Percentiles rank a stretch among this genome's conserved stretches.
Evolutionary conservation across 92 coral and sea anemone species (phyloP).

Genomic region (Phenganax subtilis): DNA sequence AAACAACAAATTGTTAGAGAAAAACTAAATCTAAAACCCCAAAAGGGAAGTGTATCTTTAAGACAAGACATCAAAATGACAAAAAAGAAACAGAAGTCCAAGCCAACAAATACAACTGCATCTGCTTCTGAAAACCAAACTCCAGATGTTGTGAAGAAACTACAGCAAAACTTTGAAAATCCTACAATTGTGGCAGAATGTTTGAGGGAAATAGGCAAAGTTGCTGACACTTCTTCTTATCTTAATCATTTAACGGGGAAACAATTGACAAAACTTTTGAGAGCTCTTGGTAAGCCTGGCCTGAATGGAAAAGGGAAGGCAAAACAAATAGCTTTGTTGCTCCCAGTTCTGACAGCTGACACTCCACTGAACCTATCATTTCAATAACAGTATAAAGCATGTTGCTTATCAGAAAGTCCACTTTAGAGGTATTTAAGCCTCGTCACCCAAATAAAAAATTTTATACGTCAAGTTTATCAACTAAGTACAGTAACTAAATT

Average conservation of each 20-base stretch:
- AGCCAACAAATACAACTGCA: conserved; percentile 17
- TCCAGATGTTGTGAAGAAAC: conserved; percentile 14
- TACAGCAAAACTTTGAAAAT: conserved; percentile 35
- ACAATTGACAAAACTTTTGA: conserved; percentile 34
- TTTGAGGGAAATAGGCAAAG: conserved; percentile 35
- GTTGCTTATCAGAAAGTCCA: not conserved
- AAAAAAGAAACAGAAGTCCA: conserved; percentile 11
- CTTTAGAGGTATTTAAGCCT: no score
- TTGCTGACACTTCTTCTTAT: not conserved
- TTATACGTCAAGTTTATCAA: no score
- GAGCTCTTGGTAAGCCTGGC: conserved; percentile 48
- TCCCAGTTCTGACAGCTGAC: not conserved
- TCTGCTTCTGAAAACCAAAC: conserved; percentile 14
- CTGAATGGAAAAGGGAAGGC: conserved; percentile 52
- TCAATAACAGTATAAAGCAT: conserved; percentile 28
- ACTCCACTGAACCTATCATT: conserved; percentile 16
- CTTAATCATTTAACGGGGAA: conserved; percentile 40
- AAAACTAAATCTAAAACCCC: conserved; percentile 48
- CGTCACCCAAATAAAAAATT: no score
- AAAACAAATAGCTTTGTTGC: conserved; percentile 46
- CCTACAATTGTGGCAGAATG: conserved; percentile 40
- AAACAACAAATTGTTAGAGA: conserved; percentile 52
- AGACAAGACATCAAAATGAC: conserved; percentile 40
- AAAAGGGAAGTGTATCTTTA: conserved; percentile 49
- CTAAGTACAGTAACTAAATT: no score